Evolutionary conservation across 2,113 vertebrate genomes (phyloP), one percentile per base, ranked within the genome.

Genomic region (Callocephalon fimbriatum): DNA sequence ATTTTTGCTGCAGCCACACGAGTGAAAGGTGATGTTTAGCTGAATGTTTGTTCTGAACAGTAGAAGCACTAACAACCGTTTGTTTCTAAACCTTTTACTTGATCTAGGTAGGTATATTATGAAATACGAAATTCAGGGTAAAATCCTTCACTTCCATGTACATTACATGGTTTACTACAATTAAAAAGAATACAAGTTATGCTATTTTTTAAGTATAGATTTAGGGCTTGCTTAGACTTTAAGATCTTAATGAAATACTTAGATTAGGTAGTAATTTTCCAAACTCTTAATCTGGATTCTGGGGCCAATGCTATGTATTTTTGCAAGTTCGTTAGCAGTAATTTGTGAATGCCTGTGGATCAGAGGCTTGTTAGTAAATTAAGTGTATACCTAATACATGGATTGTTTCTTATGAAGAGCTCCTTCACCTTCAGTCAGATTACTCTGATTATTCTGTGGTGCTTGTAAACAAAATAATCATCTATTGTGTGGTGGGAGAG

Each of bases 111-210:
- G 78, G 88, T 95, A 78, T 97, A 88, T 63, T 81, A 87, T 94
- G 88, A 84, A 95, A 83, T 91, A 89, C 75, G 94, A 97, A 94
- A 96, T 97, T 97, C 96, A 98, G 98, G 97, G 96, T 97, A 94
- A 97, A 96, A 97, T 97, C 97, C 88, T 97, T 63, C 95, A 96
- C 96, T 97, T 98, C 98, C 97, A 95, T 97, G 97, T 97, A 97
- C 88, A 97, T 98, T 97, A 98, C 97, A 97, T 97, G 97, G 96
- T 97, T 97, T 96, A 96, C 59, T 97, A 88, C 95, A 90, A 50
- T 56, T 89, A 77, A 84, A 93, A 93, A 66, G 76, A 89, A 87
- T 78, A 77, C 65, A 37, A 92, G 29, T 90, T 90, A 92, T 42
- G 95, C 94, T 68, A 67, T 63, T 96, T 97, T 93, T 91, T 68